Conservation (phyloP, 1,140 invertebrate genomes). For the Drosophila lini region DNA sequence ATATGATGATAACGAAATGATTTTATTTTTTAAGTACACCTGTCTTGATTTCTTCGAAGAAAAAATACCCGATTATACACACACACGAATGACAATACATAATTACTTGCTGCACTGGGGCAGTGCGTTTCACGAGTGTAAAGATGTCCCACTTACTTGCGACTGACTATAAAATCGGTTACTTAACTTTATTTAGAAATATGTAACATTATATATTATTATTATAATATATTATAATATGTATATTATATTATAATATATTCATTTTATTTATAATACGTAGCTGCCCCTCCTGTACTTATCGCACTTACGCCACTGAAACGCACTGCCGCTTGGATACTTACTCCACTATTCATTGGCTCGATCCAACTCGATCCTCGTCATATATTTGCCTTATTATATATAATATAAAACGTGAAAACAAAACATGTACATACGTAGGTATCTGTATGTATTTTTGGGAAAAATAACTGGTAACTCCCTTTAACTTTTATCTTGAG, state of each 20-base stretch:
- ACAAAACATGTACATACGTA: constrained; percentile 18
- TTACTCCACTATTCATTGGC: constrained; percentile 18
- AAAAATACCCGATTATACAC: constrained; percentile 12
- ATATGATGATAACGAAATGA: constrained; percentile 28
- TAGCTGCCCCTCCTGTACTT: constrained; percentile 3
- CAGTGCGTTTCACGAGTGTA: constrained; percentile 36
- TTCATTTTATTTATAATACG: too few relatives aligned
- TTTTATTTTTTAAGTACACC: constrained; percentile 60
- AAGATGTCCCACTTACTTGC: neutral
- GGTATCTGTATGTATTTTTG: constrained; percentile 12
- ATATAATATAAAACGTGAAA: constrained; percentile 65
- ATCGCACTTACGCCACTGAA: neutral
- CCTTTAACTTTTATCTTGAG: constrained; percentile 15
- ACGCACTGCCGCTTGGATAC: constrained; percentile 8
- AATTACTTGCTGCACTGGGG: constrained; percentile 1
- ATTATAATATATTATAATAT: neutral
- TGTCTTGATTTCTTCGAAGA: constrained; percentile 22
- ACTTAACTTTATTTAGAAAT: neutral
- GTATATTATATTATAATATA: too few relatives aligned
- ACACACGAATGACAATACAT: constrained; percentile 66
- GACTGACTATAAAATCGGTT: neutral
- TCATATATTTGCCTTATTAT: constrained; percentile 80
- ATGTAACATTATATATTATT: too few relatives aligned
- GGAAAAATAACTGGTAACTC: constrained; percentile 25
- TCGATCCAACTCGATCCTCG: constrained; percentile 50